Evolutionary conservation across 2,888 invertebrate genomes (phyloP).

Genomic region (Caenorhabditis sp.): DNA sequence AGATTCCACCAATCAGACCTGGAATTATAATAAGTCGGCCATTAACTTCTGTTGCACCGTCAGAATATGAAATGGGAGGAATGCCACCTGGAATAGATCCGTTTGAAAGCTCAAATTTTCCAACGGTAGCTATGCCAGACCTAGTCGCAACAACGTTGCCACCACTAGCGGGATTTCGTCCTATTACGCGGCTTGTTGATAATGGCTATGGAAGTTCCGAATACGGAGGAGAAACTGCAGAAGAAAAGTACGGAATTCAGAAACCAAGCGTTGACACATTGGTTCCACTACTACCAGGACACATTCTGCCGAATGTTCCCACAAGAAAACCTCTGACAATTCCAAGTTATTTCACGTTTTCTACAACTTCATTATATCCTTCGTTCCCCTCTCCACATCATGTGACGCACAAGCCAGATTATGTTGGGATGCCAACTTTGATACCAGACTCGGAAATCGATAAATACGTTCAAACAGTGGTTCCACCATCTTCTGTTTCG

Average conservation of each 20-base stretch:
- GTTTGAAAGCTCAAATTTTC: not conserved
- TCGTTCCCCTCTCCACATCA: not conserved
- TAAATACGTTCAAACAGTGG: conserved; percentile 34
- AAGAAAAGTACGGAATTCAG: not conserved
- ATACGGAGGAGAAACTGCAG: not conserved
- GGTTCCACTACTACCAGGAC: conserved; percentile 32
- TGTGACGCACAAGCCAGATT: conserved; percentile 11
- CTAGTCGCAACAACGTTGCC: not conserved
- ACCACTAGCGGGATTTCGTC: conserved; percentile 29
- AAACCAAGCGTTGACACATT: conserved; percentile 20
- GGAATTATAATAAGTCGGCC: conserved; percentile 44
- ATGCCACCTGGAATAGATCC: conserved; percentile 32
- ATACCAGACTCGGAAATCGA: conserved; percentile 41
- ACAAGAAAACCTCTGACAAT: conserved; percentile 43
- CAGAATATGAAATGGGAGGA: conserved; percentile 22
- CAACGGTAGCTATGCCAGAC: not conserved
- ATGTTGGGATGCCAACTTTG: conserved; percentile 30
- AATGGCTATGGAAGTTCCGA: not conserved
- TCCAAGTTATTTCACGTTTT: conserved; percentile 28
- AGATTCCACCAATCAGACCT: conserved; percentile 49
- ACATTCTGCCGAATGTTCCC: conserved; percentile 27
- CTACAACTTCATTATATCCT: conserved; percentile 13
- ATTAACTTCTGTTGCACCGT: conserved; percentile 3
- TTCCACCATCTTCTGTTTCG: conserved; percentile 7
- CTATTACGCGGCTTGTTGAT: not conserved